Evolutionary conservation across 2,113 vertebrate species (phyloP), one percentile per base, ranked within the genome.

Genomic region (Upupa epops): DNA sequence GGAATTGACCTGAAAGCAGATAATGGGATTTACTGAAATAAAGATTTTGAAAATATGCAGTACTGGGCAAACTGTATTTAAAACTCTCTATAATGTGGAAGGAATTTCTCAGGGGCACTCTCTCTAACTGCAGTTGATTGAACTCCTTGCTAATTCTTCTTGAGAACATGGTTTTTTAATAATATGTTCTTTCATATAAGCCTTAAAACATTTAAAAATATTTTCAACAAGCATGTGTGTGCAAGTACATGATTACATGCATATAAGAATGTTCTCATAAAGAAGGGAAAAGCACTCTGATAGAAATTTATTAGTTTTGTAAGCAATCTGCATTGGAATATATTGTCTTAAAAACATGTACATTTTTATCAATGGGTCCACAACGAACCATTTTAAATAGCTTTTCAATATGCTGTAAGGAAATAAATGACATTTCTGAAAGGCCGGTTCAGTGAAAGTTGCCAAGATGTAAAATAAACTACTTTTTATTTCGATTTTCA

Each of bases 211-310:
- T 48, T 70, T n/a, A 60, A 19, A 48, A 55, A 5, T 46, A 28
- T 46, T 56, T 56, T 70, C 25, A 70, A 29, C 13, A 14, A 12
- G 18, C 20, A 11, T 46, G 32, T 48, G 21, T 58, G 7, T 36
- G 29, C n/a, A 64, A 51, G 37, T 26, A 13, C 0, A 0, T 42
- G 34, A 45, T 59, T 78, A 68, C 8, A 21, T 31, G 28, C 3
- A 32, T 31, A 6, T 46, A 18, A 32, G 22, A 56, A 32, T 40
- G 31, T 58, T 17, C 10, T 85, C 9, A 37, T 11, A 65, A n/a
- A 78, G 49, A 83, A 68, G 22, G 22, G 34, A 31, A 37, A 25
- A 55, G 32, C 37, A 36, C 9, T 75, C 16, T 34, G 11, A 66
- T 10, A 8, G n/a, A 49, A 4, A 52, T 32, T 61, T 83, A 36